phyloP scores from a whole-genome alignment of 2,113 vertebrate genomes.

The Chionis minor region DNA sequence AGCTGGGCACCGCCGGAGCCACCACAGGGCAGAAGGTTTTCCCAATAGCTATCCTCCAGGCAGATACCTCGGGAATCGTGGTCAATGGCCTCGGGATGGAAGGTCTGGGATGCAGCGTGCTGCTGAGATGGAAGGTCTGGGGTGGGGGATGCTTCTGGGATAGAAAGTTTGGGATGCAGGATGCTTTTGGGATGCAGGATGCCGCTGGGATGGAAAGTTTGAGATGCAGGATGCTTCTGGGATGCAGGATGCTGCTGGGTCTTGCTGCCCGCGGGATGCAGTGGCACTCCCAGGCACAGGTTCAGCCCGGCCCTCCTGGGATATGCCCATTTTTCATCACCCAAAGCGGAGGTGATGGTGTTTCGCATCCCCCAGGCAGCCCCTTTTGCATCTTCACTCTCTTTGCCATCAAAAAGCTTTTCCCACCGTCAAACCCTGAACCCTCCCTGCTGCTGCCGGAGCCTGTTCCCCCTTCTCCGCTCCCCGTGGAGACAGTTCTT shows the following conservation, averaged over 20 bases:
- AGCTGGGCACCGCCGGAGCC: background rate
- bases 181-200: too few species aligned
- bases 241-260: background rate
- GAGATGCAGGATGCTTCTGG: background rate
- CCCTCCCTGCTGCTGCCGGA: background rate
- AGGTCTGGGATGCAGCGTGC: background rate
- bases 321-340: background rate
- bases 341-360: background rate
- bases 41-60: background rate
- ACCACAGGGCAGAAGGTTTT: background rate
- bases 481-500: background rate
- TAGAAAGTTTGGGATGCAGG: too few species aligned
- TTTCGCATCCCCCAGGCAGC: background rate
- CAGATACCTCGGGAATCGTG: rapidly evolving
- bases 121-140: background rate
- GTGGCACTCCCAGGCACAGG: background rate
- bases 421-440: background rate
- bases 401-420: background rate
- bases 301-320: background rate
- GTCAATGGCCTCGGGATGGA: background rate
- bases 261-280: background rate
- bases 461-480: background rate
- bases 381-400: background rate
- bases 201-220: too few species aligned
- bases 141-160: too few species aligned